Conservation (phyloP, 1,140 invertebrate genomes). For the Magallana ariakensis region DNA sequence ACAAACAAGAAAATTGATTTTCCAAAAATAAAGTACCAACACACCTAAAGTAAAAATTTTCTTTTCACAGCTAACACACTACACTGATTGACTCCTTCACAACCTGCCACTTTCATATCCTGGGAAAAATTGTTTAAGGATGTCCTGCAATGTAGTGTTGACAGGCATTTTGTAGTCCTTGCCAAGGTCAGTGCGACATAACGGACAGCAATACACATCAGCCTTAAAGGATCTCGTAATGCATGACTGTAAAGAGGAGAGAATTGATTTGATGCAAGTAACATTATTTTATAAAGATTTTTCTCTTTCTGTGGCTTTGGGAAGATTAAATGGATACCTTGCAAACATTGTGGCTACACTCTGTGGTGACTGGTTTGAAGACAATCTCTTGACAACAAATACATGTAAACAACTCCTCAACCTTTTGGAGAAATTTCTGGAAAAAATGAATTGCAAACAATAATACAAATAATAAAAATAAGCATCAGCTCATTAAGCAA, state of each 20-base stretch:
- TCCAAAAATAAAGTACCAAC: too few relatives aligned
- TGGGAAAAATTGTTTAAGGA: constrained; percentile 83
- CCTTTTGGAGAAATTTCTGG: constrained; percentile 84
- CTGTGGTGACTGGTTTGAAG: constrained; percentile 87
- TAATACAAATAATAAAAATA: not conserved
- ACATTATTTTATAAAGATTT: not conserved
- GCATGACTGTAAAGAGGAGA: constrained; percentile 80
- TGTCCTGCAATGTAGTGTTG: constrained; percentile 82
- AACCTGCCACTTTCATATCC: constrained; percentile 84
- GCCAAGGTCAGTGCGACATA: constrained; percentile 84
- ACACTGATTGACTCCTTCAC: not conserved
- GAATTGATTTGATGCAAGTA: not conserved
- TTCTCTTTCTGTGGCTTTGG: not conserved
- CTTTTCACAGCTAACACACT: too few relatives aligned
- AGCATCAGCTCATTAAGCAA: too few relatives aligned
- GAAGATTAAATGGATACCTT: constrained; percentile 79
- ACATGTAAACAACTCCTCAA: constrained; percentile 87
- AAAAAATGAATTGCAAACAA: constrained; percentile 24
- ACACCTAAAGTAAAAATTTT: too few relatives aligned
- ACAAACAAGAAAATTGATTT: too few relatives aligned
- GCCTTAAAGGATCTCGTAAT: constrained; percentile 86
- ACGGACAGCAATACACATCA: constrained; percentile 85
- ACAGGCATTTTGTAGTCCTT: constrained; percentile 81
- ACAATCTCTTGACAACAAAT: constrained; percentile 90
- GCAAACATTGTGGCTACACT: constrained; percentile 90